These are phyloP conservation scores for Caerostris extrusa DNA, from an alignment of 1,140 invertebrate genomes.

Conservation along the genomic window DNA sequence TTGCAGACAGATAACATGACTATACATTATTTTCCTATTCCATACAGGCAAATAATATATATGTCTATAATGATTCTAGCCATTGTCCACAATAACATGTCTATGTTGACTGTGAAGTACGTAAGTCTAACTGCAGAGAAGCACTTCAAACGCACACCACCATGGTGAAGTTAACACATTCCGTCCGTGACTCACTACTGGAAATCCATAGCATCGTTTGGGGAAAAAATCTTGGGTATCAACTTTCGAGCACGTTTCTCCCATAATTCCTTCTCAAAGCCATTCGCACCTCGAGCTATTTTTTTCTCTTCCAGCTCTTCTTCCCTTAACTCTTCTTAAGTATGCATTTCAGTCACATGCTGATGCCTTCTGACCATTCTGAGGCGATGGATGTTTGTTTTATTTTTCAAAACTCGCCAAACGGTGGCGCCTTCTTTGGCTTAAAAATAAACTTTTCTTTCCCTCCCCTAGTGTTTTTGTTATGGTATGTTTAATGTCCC, in stretches of 20 bases:
- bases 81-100: too few species aligned
- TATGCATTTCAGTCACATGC: not conserved
- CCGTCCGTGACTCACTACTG: constrained; percentile 6
- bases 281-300: not conserved
- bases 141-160: not conserved
- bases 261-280: constrained; percentile 48
- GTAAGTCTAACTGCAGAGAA: too few species aligned
- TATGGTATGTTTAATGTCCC: not conserved
- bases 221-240: constrained; percentile 29
- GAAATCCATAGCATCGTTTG: constrained; percentile 39
- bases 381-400: constrained; percentile 11
- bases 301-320: not conserved
- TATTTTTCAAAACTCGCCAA: not conserved
- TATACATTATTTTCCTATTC: too few species aligned
- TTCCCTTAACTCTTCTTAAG: not conserved
- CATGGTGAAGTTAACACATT: not conserved
- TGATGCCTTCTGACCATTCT: not conserved
- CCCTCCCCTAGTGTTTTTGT: not conserved
- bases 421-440: not conserved
- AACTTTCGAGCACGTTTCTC: constrained; percentile 27
- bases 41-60: too few species aligned
- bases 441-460: not conserved
- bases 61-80: too few species aligned
- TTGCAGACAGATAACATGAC: too few species aligned
- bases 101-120: too few species aligned